Conservation (phyloP, 2,113 vertebrate species). For the Vanacampus margaritifer region DNA sequence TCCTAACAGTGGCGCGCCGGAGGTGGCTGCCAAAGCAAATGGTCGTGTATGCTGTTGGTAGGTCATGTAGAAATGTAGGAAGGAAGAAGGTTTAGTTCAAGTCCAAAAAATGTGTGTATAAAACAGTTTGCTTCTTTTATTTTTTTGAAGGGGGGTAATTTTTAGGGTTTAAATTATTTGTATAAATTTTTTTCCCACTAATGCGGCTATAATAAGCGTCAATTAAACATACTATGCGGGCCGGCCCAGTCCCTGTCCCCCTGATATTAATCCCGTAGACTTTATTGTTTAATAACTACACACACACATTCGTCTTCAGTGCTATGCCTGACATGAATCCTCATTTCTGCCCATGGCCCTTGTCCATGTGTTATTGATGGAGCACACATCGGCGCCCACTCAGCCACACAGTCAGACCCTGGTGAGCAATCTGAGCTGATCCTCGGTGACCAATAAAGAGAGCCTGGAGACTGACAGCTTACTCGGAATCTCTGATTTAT, state of each 20-base stretch:
- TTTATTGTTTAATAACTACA: background rate
- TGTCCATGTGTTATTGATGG: slow-evolving; percentile 61
- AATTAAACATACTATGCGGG: no score
- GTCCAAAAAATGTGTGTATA: no score
- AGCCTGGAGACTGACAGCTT: slow-evolving; percentile 62
- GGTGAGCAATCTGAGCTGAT: slow-evolving; percentile 65
- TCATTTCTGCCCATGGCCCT: slow-evolving; percentile 52
- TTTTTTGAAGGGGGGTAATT: no score
- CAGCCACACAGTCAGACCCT: slow-evolving; percentile 44
- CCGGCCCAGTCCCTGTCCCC: background rate
- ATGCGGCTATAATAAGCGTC: no score
- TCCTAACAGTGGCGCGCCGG: no score
- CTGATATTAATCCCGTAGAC: slow-evolving; percentile 42
- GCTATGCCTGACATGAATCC: slow-evolving; percentile 41
- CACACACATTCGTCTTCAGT: slow-evolving; percentile 13
- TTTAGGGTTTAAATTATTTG: background rate
- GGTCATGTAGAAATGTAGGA: no score
- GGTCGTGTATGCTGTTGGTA: no score
- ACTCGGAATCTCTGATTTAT: slow-evolving; percentile 62
- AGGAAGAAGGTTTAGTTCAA: no score
- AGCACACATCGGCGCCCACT: slow-evolving; percentile 21
- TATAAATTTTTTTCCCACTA: no score
- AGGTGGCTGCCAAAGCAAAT: no score
- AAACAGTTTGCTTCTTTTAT: no score
- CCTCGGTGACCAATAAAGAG: slow-evolving; percentile 69